Evolutionary conservation across 2,797 vertebrate genomes (phyloP).

Genomic region (Galaxias olidus): DNA sequence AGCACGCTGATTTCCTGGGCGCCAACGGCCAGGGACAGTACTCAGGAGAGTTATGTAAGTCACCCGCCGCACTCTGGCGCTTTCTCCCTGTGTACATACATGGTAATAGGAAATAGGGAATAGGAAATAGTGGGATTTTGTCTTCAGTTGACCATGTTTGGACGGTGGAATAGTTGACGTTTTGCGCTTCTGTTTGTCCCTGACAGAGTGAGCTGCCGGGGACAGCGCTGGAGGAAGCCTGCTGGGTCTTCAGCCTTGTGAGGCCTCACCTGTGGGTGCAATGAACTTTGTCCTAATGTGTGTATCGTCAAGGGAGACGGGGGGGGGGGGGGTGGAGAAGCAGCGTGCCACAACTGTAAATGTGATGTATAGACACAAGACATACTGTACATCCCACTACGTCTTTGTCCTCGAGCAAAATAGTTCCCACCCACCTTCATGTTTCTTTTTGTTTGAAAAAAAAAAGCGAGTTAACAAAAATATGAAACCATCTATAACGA

Average conservation of each 20-base stretch:
- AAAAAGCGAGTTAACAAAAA: conserved; percentile 60
- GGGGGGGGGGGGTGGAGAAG: conserved; percentile 34
- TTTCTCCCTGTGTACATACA: too few species aligned
- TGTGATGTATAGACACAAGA: conserved; percentile 98
- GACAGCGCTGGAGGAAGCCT: conserved; percentile 68
- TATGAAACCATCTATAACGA: conserved; percentile 65
- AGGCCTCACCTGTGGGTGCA: conserved; percentile 80
- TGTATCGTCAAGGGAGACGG: conserved; percentile 79
- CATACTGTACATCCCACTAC: conserved; percentile 90
- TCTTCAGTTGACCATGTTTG: neutral
- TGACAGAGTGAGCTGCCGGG: conserved; percentile 84
- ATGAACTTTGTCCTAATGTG: conserved; percentile 87
- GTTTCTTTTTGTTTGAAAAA: conserved; percentile 91
- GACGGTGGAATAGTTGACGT: neutral
- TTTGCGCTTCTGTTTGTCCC: conserved; percentile 14
- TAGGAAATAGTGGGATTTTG: too few species aligned
- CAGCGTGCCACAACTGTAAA: conserved; percentile 88
- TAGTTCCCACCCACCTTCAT: conserved; percentile 90
- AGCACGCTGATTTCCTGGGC: conserved; percentile 92
- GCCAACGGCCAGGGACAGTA: conserved; percentile 92
- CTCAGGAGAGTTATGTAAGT: conserved; percentile 97
- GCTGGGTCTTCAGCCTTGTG: conserved; percentile 77
- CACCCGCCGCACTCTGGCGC: neutral
- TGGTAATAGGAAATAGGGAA: too few species aligned
- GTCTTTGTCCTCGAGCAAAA: conserved; percentile 85